Base-by-base conservation (phyloP, 2,113 vertebrate species). In the Isurus oxyrinchus region DNA sequence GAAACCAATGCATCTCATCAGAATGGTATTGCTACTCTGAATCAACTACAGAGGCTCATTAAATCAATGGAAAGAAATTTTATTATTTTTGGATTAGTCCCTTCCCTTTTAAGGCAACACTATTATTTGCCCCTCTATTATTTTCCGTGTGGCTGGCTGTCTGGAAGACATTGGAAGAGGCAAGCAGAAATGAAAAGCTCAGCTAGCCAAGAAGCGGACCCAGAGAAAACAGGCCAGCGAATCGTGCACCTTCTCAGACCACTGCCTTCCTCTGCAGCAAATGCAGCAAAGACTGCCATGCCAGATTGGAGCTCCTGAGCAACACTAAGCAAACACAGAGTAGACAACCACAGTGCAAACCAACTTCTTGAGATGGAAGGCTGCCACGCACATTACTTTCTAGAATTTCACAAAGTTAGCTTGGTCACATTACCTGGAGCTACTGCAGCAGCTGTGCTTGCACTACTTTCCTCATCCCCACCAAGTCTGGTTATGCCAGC, bases 361-460 rank as follows among this genome's bases (percentile, higher is more conserved):
- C 8, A 76, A 35, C 35, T 35, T 76, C 31, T 11, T 76, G 72
- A 76, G 27, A 35, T 11, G 11, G 31, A 76, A 76, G 35, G 31
- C 8, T n/a, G 72, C 72, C 72, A 2, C 6, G 7, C 72, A 35
- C 27, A 2, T 61, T 93, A 61, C 19, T 93, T 90, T 35, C 35
- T 63, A 63, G 4, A n/a, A 63, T 63, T 94, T 94, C 23, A 53
- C 10, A 25, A 67, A 95, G 2, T 95, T 53, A 31, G 61, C 11
- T 72, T 95, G 44, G 63, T 95, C 27, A 67, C 94, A 53, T 14
- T 95, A 95, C 94, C 94, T 69, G 66, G 49, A 72, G 21, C 25
- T 49, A 72, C 27, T 69, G 63, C 94, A 95, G 94, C 31, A 25
- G 66, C 19, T 49, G 66, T 27, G 63, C 8, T 49, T 4, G 4